Evolutionary conservation across 2,888 invertebrate genomes (phyloP).

Genomic region (Conomelus anceps): DNA sequence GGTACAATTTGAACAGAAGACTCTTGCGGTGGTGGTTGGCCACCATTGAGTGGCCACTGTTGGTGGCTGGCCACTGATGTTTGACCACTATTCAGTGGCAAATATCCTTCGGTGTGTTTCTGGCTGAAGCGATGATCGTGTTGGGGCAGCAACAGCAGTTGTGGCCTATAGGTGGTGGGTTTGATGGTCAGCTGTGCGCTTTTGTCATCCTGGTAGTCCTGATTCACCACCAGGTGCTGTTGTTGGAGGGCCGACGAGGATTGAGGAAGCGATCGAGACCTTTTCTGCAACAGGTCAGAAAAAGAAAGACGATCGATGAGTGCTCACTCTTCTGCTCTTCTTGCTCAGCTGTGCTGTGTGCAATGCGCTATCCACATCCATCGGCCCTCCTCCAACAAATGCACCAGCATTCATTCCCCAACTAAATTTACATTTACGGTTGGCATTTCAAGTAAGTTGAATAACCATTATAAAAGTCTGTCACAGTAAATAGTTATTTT

Average conservation of each 20-base stretch:
- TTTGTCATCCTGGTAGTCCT: slow-evolving; percentile 6
- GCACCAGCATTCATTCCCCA: not conserved
- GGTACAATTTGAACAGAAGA: slow-evolving; percentile 32
- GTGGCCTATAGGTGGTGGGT: slow-evolving; percentile 45
- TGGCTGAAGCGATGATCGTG: slow-evolving; percentile 27
- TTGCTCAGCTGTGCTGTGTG: not conserved
- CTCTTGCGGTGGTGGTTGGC: slow-evolving; percentile 1
- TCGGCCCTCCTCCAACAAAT: slow-evolving; percentile 4
- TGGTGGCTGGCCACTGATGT: not conserved
- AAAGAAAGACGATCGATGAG: slow-evolving; percentile 15
- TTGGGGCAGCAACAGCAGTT: slow-evolving; percentile 25
- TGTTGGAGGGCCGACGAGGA: slow-evolving; percentile 27
- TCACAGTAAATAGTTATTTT: not conserved
- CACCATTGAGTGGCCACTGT: not conserved
- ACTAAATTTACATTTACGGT: not conserved
- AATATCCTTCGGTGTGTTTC: slow-evolving; percentile 20
- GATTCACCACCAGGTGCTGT: slow-evolving; percentile 17
- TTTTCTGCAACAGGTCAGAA: slow-evolving; percentile 35
- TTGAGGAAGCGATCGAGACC: slow-evolving; percentile 28
- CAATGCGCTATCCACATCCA: not conserved
- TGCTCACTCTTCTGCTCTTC: not conserved
- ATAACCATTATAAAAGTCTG: too few relatives aligned
- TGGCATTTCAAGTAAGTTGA: not conserved
- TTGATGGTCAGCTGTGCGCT: slow-evolving; percentile 37
- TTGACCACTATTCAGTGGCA: slow-evolving; percentile 13